These are phyloP conservation scores for Trichonephila clavata DNA, from an alignment of 1,140 invertebrate species.

Conservation along the genomic window DNA sequence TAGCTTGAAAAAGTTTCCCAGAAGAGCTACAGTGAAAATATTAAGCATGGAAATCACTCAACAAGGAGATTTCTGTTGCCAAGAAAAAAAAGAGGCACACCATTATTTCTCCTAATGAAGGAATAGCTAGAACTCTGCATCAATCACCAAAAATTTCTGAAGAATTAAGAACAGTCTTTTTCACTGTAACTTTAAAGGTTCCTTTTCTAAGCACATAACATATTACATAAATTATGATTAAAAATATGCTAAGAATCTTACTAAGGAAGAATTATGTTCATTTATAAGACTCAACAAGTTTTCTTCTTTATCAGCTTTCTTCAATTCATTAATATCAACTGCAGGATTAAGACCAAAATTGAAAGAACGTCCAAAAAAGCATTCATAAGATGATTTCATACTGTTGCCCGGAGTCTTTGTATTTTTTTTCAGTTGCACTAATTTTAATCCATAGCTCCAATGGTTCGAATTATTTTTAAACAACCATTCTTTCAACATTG, in stretches of 20 bases:
- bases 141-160: too few species aligned
- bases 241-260: background rate
- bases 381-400: constrained; percentile 56
- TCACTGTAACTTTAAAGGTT: too few species aligned
- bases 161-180: too few species aligned
- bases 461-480: constrained; percentile 53
- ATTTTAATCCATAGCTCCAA: constrained; percentile 62
- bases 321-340: constrained; percentile 21
- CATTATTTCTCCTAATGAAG: too few species aligned
- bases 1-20: too few species aligned
- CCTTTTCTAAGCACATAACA: too few species aligned
- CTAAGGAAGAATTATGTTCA: constrained; percentile 46
- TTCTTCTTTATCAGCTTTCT: constrained; percentile 49
- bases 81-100: too few species aligned
- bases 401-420: constrained; percentile 23
- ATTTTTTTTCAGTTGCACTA: constrained; percentile 65
- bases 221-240: too few species aligned
- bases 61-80: too few species aligned
- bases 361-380: constrained; percentile 60
- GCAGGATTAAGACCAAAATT: background rate
- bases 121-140: too few species aligned
- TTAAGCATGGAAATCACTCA: too few species aligned
- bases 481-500: constrained; percentile 59
- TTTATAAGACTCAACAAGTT: constrained; percentile 60
- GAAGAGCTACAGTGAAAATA: too few species aligned